phyloP scores from a whole-genome alignment of 2,797 vertebrate species.

The Chaetodon trifasciatus region DNA sequence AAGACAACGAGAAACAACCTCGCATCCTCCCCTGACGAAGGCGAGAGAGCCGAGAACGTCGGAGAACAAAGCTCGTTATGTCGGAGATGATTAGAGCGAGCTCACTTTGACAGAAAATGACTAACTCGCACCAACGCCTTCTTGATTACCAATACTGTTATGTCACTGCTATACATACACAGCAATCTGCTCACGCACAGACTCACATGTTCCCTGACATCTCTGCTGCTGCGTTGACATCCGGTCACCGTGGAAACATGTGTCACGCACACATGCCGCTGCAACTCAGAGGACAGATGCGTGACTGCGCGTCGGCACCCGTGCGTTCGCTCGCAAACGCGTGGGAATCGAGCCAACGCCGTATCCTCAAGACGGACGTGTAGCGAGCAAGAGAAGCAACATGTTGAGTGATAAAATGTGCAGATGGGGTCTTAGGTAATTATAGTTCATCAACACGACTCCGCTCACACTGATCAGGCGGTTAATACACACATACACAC shows the following conservation, averaged over 20 bases:
- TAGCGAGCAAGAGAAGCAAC: slow-evolving; percentile 48
- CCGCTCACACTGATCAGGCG: slow-evolving; percentile 37
- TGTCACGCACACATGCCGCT: neutral
- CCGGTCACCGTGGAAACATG: neutral
- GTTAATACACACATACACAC: slow-evolving; percentile 33
- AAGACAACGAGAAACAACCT: neutral
- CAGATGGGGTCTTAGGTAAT: slow-evolving; percentile 69
- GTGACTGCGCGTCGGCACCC: neutral
- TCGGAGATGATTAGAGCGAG: neutral
- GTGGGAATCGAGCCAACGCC: slow-evolving; percentile 5
- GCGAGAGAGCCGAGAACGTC: too few species aligned
- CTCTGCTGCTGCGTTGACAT: neutral
- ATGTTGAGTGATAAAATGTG: slow-evolving; percentile 51
- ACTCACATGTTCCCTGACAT: neutral
- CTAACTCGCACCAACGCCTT: neutral
- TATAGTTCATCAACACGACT: slow-evolving; percentile 67
- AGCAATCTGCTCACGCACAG: neutral
- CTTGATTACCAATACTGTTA: neutral
- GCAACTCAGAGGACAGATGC: slow-evolving; percentile 11
- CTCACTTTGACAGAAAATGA: neutral
- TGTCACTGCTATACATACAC: neutral
- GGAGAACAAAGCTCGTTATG: neutral
- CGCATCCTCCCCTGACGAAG: neutral
- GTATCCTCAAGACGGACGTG: slow-evolving; percentile 35
- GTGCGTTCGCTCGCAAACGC: slow-evolving; percentile 31